A percentile compares a stretch with the other conserved stretches of the same genome.
Evolutionary conservation across 2,888 invertebrate genomes (phyloP).

Genomic region (Norana najaformis): DNA sequence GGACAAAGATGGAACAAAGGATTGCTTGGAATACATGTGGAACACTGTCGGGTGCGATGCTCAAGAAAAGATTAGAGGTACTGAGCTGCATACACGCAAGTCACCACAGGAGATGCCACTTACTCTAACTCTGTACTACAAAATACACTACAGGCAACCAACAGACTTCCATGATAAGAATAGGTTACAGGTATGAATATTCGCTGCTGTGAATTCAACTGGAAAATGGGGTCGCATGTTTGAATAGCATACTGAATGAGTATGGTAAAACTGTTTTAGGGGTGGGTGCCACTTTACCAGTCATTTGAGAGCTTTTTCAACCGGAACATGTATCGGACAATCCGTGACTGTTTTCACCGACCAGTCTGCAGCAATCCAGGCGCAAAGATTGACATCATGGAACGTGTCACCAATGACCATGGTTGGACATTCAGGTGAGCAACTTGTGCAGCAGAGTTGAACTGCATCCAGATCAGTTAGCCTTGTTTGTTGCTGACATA

Average conservation of each 20-base stretch:
- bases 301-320: constrained; percentile 72
- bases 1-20: too few species aligned
- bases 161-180: background rate
- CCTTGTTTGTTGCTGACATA: background rate
- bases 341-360: constrained; percentile 92
- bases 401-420: constrained; percentile 81
- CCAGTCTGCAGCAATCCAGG: constrained; percentile 93
- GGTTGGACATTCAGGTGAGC: constrained; percentile 90
- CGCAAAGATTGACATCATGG: constrained; percentile 79
- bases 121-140: too few species aligned
- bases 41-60: too few species aligned
- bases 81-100: too few species aligned
- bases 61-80: too few species aligned
- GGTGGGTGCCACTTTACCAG: constrained; percentile 64
- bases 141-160: background rate
- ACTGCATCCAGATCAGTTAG: background rate
- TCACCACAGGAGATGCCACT: too few species aligned
- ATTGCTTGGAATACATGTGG: too few species aligned
- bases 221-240: background rate
- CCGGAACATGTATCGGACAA: constrained; percentile 86
- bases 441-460: background rate
- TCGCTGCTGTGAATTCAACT: background rate
- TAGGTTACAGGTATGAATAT: background rate
- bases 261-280: constrained; percentile 52
- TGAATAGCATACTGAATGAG: background rate